phyloP scores from a whole-genome alignment of 2,113 vertebrate genomes.

The Baryphthengus martii region DNA sequence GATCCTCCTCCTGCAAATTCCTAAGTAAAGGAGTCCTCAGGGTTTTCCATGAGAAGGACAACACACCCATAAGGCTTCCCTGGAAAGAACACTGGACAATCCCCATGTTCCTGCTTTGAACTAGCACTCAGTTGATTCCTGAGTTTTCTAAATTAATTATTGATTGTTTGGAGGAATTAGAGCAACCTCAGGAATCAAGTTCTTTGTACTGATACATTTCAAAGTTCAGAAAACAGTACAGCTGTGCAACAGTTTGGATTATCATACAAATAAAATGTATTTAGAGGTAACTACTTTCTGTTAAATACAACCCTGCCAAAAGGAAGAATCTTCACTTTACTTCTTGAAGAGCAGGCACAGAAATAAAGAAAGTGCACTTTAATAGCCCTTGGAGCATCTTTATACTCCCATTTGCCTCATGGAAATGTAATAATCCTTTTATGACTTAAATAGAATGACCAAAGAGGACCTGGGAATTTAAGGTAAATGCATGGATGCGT shows the following conservation, averaged over 20 bases:
- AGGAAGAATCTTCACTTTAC: background rate
- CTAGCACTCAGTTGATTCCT: background rate
- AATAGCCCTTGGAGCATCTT: background rate
- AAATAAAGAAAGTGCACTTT: background rate
- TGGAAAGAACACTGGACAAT: background rate
- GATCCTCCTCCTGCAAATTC: background rate
- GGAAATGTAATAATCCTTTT: background rate
- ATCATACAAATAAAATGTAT: background rate
- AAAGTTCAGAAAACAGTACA: background rate
- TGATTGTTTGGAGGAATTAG: background rate
- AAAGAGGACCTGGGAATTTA: background rate
- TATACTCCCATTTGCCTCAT: background rate
- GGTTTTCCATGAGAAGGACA: background rate
- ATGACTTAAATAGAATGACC: background rate
- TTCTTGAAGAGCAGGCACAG: background rate
- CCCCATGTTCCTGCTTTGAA: background rate
- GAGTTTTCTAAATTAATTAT: background rate
- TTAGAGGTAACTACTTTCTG: background rate
- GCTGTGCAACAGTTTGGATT: background rate
- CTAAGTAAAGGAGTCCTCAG: background rate
- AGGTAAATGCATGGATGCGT: background rate
- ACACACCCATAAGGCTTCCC: background rate
- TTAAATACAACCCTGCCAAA: background rate
- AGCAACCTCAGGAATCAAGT: background rate
- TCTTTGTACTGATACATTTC: background rate